Percentiles rank a stretch among this genome's conserved stretches.
phyloP scores from a whole-genome alignment of 2,888 invertebrate species.

The Muschampia plurimacula region DNA sequence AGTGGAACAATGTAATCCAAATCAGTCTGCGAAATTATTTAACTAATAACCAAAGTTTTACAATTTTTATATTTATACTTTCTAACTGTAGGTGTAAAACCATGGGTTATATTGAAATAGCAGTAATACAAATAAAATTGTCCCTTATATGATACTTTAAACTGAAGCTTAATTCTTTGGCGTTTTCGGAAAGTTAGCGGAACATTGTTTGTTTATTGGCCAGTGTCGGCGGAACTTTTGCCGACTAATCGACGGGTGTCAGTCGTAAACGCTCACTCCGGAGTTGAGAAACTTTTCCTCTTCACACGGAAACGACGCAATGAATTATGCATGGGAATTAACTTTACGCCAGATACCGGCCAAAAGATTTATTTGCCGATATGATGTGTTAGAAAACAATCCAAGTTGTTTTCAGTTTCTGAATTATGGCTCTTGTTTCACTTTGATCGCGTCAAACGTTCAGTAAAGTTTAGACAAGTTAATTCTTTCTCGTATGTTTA shows the following conservation, averaged over 20 bases:
- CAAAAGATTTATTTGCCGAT: slow-evolving; percentile 83
- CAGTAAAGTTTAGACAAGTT: slow-evolving; percentile 47
- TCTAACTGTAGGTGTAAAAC: no score
- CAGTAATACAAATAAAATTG: no score
- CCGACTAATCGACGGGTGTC: slow-evolving; percentile 57
- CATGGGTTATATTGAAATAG: no score
- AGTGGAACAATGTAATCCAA: no score
- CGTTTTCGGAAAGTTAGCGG: slow-evolving; percentile 7
- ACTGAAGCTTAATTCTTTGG: slow-evolving; percentile 18
- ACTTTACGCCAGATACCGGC: slow-evolving; percentile 83
- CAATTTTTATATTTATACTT: no score
- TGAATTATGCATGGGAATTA: slow-evolving; percentile 85
- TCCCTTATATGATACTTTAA: slow-evolving; percentile 15
- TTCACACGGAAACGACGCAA: slow-evolving; percentile 72
- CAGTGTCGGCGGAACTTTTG: slow-evolving; percentile 26
- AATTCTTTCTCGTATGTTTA: slow-evolving; percentile 42
- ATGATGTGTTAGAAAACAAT: slow-evolving; percentile 84
- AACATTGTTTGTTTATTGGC: slow-evolving; percentile 35
- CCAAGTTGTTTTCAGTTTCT: slow-evolving; percentile 80
- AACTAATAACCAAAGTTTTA: neutral
- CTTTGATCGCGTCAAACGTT: slow-evolving; percentile 73
- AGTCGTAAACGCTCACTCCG: slow-evolving; percentile 55
- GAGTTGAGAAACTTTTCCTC: slow-evolving; percentile 71
- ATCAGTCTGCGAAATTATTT: no score
- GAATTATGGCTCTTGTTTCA: slow-evolving; percentile 82